A percentile compares a stretch with the other conserved stretches of the same genome.
phyloP scores from a whole-genome alignment of 92 coral and sea anemone genomes.

The Palythoa grandis region DNA sequence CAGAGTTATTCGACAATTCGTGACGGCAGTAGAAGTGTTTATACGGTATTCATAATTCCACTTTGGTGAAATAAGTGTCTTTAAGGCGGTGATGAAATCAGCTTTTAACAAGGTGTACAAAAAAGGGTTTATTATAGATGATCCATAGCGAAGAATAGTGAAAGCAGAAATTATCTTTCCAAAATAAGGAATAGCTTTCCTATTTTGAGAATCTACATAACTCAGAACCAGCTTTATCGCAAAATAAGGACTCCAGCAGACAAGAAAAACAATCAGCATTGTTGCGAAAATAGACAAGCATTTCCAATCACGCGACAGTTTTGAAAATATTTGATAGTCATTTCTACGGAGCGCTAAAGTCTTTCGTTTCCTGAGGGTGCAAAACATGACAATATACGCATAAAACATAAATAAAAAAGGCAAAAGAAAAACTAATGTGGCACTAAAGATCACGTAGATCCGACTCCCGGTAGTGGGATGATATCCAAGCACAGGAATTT shows the following conservation, averaged over 20 bases:
- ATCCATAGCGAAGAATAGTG: not conserved
- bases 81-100: constrained; percentile 11
- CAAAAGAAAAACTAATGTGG: not conserved
- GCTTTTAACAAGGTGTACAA: constrained; percentile 25
- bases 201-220: not conserved
- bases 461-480: not conserved
- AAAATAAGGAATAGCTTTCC: not conserved
- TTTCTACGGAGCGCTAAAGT: not conserved
- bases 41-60: no score
- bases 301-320: constrained; percentile 25
- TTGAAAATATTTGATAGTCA: not conserved
- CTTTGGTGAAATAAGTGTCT: not conserved
- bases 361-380: constrained; percentile 16
- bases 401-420: constrained; percentile 19
- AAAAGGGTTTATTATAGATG: constrained; percentile 18
- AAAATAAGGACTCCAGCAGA: constrained; percentile 24
- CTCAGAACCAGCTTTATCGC: not conserved
- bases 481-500: not conserved
- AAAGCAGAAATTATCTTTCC: not conserved
- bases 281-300: constrained; percentile 7
- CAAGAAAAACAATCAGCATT: constrained; percentile 19
- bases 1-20: no score
- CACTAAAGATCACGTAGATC: not conserved
- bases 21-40: no score
- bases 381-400: constrained; percentile 34